Base-by-base conservation (phyloP, 2,797 vertebrate species). In the Phaenicophaeus curvirostris region DNA sequence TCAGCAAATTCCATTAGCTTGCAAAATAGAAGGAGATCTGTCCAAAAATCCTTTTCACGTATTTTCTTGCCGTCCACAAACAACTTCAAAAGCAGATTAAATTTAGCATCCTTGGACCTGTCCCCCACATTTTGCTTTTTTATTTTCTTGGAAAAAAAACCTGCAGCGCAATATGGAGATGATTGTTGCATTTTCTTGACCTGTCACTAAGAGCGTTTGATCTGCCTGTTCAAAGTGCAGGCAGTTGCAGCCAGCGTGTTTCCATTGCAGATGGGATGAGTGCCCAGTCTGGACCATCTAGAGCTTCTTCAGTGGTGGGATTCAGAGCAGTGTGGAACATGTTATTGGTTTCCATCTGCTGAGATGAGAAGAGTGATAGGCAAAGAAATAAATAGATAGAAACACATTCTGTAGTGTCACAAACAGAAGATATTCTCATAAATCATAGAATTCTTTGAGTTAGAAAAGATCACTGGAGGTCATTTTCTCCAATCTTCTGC, bases 21-120 rank as follows among this genome's bases (percentile, higher is more conserved):
- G 53, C 92, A 80, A 85, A 93, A 84, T 42, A 75, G 39, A 39
- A 39, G 35, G 54, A 89, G 58, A 91, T 81, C 59, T 90, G 41
- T 87, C 87, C 74, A 93, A 74, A 95, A 94, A 84, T 68, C 37
- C n/a, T 71, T 78, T 75, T 69, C 51, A 72, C 20, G 3, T 90
- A 84, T 96, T 96, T 93, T 89, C 61, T 94, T 82, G 41, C 74
- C 82, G 58, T 91, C 61, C 72, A 71, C 74, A 93, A 86, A 72
- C 84, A 92, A 80, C 91, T 96, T 96, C 93, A 95, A 93, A 95
- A 93, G 83, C 41, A 6, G 83, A 93, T 94, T 93, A 58, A 93
- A 90, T 90, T 91, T 80, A 61, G 37, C 75, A 48, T 93, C 62
- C 75, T 96, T 89, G 89, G 94, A 94, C 80, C 68, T 81, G 80